Evolutionary conservation across 2,113 vertebrate species (phyloP).

Genomic region (Ginglymostoma cirratum): DNA sequence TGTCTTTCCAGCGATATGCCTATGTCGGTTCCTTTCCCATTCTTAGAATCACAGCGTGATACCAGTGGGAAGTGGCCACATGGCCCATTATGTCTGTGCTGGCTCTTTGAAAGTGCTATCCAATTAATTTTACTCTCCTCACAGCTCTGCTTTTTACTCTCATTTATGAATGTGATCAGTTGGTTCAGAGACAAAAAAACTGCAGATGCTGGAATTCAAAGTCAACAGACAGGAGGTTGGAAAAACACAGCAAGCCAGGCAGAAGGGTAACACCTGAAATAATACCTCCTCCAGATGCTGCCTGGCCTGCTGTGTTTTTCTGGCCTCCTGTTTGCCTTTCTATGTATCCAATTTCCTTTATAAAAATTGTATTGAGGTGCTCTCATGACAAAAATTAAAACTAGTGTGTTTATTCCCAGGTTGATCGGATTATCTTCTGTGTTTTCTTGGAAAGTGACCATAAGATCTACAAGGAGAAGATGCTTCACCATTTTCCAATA

Average conservation of each 20-base stretch:
- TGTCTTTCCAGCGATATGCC: constrained; percentile 34
- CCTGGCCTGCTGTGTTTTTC: no score
- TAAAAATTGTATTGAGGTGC: constrained; percentile 44
- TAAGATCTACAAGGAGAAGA: constrained; percentile 94
- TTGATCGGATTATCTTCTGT: constrained; percentile 92
- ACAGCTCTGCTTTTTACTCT: no score
- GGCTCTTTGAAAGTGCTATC: neutral
- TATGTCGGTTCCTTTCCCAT: constrained; percentile 46
- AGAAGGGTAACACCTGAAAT: no score
- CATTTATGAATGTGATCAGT: no score
- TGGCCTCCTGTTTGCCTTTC: neutral
- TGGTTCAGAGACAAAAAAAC: no score
- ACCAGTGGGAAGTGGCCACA: neutral
- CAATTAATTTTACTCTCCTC: neutral
- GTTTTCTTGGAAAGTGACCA: constrained; percentile 94
- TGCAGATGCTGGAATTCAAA: no score
- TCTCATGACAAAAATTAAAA: neutral
- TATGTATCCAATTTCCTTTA: neutral
- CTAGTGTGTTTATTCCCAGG: constrained; percentile 61
- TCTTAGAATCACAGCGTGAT: neutral
- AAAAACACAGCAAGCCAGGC: no score
- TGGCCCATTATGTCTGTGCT: neutral
- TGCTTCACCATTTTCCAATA: constrained; percentile 75
- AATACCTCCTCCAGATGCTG: no score
- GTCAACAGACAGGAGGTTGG: no score